phyloP scores from a whole-genome alignment of 1,140 invertebrate species.

The Wiebesia pumilae region DNA sequence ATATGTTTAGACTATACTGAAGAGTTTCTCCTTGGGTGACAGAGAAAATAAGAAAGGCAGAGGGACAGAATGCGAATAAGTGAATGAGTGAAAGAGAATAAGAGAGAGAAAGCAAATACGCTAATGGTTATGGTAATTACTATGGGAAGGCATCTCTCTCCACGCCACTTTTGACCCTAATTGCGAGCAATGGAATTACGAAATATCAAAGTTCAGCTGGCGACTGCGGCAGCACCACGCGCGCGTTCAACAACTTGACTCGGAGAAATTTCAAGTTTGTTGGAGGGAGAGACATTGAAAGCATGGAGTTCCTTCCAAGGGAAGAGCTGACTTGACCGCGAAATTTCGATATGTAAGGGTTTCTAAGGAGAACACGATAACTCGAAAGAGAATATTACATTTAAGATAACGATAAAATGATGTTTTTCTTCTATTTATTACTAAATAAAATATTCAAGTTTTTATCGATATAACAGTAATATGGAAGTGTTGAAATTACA shows the following conservation, averaged over 20 bases:
- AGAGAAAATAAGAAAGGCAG: too few relatives aligned
- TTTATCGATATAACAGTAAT: not conserved
- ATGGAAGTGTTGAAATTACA: too few relatives aligned
- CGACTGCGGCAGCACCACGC: constrained; percentile 15
- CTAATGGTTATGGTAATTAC: constrained; percentile 65
- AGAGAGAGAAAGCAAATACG: constrained; percentile 14
- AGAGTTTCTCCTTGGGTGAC: constrained; percentile 26
- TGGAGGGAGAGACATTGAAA: not conserved
- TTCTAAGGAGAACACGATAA: constrained; percentile 13
- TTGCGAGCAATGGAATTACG: constrained; percentile 63
- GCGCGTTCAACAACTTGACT: constrained; percentile 14
- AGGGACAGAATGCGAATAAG: not conserved
- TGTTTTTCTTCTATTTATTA: not conserved
- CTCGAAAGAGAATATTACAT: not conserved
- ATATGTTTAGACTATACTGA: not conserved
- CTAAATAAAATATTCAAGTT: not conserved
- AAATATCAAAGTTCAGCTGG: constrained; percentile 61
- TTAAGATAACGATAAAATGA: constrained; percentile 11
- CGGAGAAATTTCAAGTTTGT: constrained; percentile 50
- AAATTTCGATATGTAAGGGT: constrained; percentile 55
- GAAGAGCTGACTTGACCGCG: constrained; percentile 16
- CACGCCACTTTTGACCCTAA: constrained; percentile 51
- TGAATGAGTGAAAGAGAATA: not conserved
- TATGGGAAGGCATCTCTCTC: not conserved
- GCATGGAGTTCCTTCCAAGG: not conserved